phyloP scores from a whole-genome alignment of 2,113 vertebrate species.

The Ciconia maguari region DNA sequence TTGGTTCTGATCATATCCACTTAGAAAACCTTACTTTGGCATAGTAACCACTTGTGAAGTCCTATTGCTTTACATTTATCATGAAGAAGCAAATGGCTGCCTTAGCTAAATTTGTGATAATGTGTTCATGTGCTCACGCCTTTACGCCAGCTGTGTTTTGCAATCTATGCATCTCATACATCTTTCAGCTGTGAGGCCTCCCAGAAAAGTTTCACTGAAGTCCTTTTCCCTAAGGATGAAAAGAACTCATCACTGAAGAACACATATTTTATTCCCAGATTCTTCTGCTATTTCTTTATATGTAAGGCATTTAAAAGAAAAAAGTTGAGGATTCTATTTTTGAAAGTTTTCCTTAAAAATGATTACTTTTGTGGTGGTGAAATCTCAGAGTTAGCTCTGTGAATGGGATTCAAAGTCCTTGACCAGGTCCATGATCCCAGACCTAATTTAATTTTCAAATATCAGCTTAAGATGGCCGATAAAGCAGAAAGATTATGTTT shows the following conservation, averaged over 20 bases:
- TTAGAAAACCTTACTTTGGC: background rate
- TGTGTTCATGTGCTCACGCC: background rate
- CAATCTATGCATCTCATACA: fast-evolving
- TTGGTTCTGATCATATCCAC: background rate
- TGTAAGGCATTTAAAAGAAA: background rate
- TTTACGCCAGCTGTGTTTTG: background rate
- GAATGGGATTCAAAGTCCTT: background rate
- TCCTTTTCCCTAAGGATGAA: background rate
- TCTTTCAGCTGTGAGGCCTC: background rate
- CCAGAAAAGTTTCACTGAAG: background rate
- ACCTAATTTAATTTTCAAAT: background rate
- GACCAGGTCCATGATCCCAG: background rate
- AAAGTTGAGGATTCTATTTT: background rate
- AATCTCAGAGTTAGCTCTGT: background rate
- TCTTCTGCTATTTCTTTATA: background rate
- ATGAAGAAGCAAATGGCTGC: background rate
- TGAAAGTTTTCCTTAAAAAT: background rate
- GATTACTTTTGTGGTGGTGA: background rate
- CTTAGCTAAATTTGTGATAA: background rate
- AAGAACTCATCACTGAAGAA: background rate
- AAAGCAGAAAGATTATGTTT: background rate
- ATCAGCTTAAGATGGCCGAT: background rate
- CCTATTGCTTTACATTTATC: background rate
- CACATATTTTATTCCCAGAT: background rate
- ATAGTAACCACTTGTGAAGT: background rate